Conservation (phyloP, 2,113 vertebrate genomes). For the Macquaria ambigua region DNA sequence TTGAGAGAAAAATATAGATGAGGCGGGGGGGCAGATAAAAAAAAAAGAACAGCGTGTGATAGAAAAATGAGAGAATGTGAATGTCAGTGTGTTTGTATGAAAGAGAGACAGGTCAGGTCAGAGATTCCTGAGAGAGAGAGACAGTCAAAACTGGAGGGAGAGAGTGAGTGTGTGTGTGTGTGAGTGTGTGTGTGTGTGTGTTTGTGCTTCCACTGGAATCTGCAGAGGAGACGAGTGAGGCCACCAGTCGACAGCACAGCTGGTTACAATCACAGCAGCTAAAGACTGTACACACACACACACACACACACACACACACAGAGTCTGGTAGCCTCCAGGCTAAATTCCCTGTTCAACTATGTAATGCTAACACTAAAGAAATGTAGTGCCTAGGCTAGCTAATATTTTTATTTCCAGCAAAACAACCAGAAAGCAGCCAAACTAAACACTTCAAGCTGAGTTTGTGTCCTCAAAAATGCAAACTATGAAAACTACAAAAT, state of each 20-base stretch:
- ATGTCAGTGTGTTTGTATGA: slow-evolving; percentile 20
- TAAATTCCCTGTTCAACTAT: not conserved
- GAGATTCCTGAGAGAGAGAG: slow-evolving; percentile 25
- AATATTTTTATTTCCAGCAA: no score
- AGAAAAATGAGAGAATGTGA: slow-evolving; percentile 35
- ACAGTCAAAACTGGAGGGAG: not conserved
- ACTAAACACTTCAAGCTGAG: no score
- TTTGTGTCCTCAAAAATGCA: not conserved
- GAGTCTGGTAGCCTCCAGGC: slow-evolving; percentile 20
- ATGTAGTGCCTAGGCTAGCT: not conserved
- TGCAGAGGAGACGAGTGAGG: slow-evolving; percentile 55
- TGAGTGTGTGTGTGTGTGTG: slow-evolving; percentile 28
- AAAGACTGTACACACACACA: slow-evolving; percentile 30
- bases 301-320: slow-evolving; percentile 23
- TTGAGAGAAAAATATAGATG: not conserved
- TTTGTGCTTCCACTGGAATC: slow-evolving; percentile 40
- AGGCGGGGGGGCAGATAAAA: not conserved
- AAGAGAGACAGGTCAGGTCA: not conserved
- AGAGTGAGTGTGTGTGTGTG: slow-evolving; percentile 28
- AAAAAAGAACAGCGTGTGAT: slow-evolving; percentile 26
- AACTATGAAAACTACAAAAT: no score
- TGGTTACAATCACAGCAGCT: slow-evolving; percentile 66
- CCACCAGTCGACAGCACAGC: slow-evolving; percentile 66
- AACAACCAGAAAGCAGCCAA: no score
- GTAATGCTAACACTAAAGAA: slow-evolving; percentile 6